These are phyloP conservation scores for Oscheius myriophilus DNA, from an alignment of 2,888 invertebrate species.

Conservation along the genomic window DNA sequence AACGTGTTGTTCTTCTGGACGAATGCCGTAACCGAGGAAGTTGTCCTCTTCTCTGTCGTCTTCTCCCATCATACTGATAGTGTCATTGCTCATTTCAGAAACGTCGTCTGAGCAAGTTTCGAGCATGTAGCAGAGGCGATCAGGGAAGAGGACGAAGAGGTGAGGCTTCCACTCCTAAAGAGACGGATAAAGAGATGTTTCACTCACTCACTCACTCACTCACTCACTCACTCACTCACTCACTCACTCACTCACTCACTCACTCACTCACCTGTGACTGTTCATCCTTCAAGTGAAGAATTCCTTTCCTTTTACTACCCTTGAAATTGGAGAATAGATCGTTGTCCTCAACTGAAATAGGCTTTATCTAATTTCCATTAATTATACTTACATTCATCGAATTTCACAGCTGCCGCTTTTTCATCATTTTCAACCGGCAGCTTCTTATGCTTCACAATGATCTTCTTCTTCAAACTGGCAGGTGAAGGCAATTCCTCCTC, in stretches of 20 bases:
- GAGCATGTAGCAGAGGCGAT: slow-evolving; percentile 65
- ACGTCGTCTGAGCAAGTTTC: slow-evolving; percentile 49
- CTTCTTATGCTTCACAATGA: slow-evolving; percentile 73
- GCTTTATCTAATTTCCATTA: background rate
- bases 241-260: background rate
- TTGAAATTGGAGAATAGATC: slow-evolving; percentile 55
- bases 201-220: background rate
- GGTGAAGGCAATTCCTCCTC: slow-evolving; percentile 73
- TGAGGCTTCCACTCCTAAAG: slow-evolving; percentile 64
- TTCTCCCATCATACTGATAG: slow-evolving; percentile 60
- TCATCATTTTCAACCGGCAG: slow-evolving; percentile 63
- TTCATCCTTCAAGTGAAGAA: slow-evolving; percentile 58
- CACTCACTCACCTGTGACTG: slow-evolving; percentile 39
- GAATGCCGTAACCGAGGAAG: slow-evolving; percentile 60
- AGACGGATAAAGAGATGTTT: background rate
- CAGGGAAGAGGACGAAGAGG: slow-evolving; percentile 67
- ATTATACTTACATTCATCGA: slow-evolving; percentile 49
- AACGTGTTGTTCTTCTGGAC: slow-evolving; percentile 70
- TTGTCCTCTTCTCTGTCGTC: slow-evolving; percentile 60
- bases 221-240: too few relatives aligned
- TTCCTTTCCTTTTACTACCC: slow-evolving; percentile 63
- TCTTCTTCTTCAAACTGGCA: slow-evolving; percentile 72
- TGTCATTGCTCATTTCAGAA: slow-evolving; percentile 41
- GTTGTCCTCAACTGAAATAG: slow-evolving; percentile 59
- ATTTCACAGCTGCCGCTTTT: slow-evolving; percentile 39